Percentiles rank a stretch among this genome's conserved stretches.
phyloP scores from a whole-genome alignment of 1,140 invertebrate genomes.

The Conopomorpha cramerella region DNA sequence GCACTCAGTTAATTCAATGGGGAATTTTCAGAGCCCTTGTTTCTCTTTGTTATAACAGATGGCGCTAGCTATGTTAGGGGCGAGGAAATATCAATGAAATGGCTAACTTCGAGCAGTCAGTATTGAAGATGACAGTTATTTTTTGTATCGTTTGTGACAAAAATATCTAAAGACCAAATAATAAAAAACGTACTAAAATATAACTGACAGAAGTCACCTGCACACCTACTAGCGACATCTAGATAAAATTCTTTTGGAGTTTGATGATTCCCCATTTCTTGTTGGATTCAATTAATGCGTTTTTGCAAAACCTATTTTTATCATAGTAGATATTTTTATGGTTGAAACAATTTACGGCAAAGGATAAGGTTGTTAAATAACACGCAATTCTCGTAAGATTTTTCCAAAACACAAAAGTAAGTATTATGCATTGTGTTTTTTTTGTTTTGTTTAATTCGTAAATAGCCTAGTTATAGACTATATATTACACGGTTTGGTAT shows the following conservation, averaged over 20 bases:
- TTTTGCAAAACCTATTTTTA: not conserved
- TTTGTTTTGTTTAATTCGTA: not conserved
- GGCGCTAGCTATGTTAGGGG: too few relatives aligned
- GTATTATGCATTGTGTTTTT: not conserved
- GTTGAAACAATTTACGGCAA: too few relatives aligned
- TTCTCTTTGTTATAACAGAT: too few relatives aligned
- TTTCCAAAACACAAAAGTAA: not conserved
- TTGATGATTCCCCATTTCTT: not conserved
- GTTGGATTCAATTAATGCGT: not conserved
- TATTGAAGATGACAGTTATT: not conserved
- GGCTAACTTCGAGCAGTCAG: not conserved
- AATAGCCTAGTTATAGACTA: conserved; percentile 15
- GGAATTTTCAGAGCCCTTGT: too few relatives aligned
- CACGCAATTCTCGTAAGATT: conserved; percentile 22
- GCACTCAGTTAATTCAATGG: not conserved
- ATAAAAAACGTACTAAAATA: too few relatives aligned
- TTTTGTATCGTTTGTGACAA: too few relatives aligned
- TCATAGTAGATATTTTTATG: too few relatives aligned
- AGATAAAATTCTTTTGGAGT: too few relatives aligned
- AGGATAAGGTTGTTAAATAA: not conserved
- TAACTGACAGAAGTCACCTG: too few relatives aligned
- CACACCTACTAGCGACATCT: too few relatives aligned
- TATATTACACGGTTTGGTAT: too few relatives aligned
- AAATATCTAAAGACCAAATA: too few relatives aligned
- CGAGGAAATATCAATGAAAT: not conserved